Evolutionary conservation across 2,888 invertebrate genomes (phyloP).

Genomic region (Mesochorus sp.): DNA sequence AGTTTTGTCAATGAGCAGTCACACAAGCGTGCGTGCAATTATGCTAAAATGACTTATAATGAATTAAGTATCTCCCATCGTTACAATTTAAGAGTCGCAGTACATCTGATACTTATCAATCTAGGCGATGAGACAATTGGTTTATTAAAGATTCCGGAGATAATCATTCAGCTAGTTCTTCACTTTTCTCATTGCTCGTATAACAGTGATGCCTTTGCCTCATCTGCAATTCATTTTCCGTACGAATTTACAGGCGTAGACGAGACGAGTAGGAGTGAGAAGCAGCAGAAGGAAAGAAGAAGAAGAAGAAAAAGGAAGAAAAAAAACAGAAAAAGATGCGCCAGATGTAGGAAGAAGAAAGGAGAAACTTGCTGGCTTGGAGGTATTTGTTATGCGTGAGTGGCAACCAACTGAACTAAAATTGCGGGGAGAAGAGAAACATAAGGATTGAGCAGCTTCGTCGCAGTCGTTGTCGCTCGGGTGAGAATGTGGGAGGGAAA

Average conservation of each 20-base stretch:
- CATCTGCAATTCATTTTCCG: conserved; percentile 51
- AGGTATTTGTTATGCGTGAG: conserved; percentile 77
- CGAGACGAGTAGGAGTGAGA: neutral
- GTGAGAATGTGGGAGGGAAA: conserved; percentile 44
- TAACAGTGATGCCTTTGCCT: conserved; percentile 4
- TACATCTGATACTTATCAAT: neutral
- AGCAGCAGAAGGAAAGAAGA: conserved; percentile 10
- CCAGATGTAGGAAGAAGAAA: conserved; percentile 46
- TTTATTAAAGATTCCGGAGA: conserved; percentile 4
- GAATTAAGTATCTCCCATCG: neutral
- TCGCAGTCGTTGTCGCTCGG: conserved; percentile 54
- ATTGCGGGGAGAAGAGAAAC: conserved; percentile 71
- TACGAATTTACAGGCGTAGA: conserved; percentile 47
- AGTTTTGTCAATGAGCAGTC: too few species aligned
- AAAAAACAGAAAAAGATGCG: conserved; percentile 24
- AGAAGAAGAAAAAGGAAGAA: neutral
- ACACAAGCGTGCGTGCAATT: too few species aligned
- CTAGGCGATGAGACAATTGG: neutral
- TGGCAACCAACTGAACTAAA: conserved; percentile 74
- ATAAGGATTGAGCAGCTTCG: conserved; percentile 57
- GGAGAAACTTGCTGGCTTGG: conserved; percentile 52
- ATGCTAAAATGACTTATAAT: too few species aligned
- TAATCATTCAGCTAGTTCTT: neutral
- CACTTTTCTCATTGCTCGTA: neutral
- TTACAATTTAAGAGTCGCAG: neutral